Evolutionary conservation across 2,888 invertebrate genomes (phyloP), one percentile per base, ranked within the genome.

Genomic region (Stenotaenia linearis): DNA sequence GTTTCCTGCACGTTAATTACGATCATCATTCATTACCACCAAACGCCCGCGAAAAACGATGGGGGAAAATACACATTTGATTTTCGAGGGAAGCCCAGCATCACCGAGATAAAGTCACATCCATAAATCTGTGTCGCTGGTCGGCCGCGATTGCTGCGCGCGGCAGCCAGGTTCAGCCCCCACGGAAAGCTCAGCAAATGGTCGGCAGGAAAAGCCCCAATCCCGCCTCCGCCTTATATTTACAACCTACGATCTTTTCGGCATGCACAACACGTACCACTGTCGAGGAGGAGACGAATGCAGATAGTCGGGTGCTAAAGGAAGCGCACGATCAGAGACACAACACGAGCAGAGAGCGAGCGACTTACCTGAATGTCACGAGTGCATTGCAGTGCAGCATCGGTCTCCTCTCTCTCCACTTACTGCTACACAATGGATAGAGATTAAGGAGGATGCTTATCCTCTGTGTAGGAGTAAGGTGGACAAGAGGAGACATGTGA

Each of bases 71-170:
- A 25, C 61, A 61, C 61, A 61, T 61, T 61, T 61, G 25, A 25
- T 61, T 61, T 61, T 25, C 61, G 61, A 61, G 61, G 61, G 25
- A 28, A 61, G 28, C 25, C 61, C 61, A 25, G 25, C 61, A 61
- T 61, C 23, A 75, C 30, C 9, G 75, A 37, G 75, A 37, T 35
- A 75, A 75, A 35, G 35, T 75, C 75, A 35, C 37, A 37, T 32
- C 37, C 75, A 75, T 75, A 75, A 75, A 75, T 75, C 75, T 35
- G 35, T 37, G 75, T 75, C 75, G 37, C 32, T 37, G 75, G 75
- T 37, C 37, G 35, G 75, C 75, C 37, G 75, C 75, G 32, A 75
- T 75, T 75, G 75, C 75, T 75, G 35, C 35, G 75, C 75, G 37
- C 75, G 35, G 32, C 75, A 37, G 35, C 75, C 37, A 75, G 75